Conservation (phyloP, 2,113 vertebrate genomes). For the Pedionomus torquatus region DNA sequence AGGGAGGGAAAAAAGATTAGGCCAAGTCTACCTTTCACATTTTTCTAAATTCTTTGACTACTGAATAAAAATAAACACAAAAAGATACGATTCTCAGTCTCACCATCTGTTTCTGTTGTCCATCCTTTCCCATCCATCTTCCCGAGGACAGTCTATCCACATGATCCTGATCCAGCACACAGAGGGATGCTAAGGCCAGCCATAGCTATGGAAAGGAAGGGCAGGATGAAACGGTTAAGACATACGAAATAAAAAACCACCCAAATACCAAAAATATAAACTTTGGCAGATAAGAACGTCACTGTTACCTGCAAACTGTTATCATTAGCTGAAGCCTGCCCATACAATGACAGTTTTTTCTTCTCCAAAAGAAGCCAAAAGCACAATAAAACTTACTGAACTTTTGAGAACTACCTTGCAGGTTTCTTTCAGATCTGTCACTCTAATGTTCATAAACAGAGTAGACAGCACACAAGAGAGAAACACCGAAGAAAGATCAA, state of each 20-base stretch:
- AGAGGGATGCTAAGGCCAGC: constrained; percentile 95
- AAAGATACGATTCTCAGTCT: background rate
- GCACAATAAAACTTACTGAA: background rate
- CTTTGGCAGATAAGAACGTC: background rate
- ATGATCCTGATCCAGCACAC: constrained; percentile 97
- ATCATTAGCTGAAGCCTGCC: background rate
- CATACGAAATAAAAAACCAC: background rate
- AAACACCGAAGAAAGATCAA: background rate
- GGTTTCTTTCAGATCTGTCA: background rate
- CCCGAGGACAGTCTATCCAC: constrained; percentile 96
- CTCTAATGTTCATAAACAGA: background rate
- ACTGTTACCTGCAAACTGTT: background rate
- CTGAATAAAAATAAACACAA: background rate
- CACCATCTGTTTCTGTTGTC: constrained; percentile 99
- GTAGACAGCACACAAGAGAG: background rate
- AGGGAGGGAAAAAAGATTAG: background rate
- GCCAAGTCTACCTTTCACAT: background rate
- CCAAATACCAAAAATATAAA: background rate
- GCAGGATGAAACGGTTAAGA: background rate
- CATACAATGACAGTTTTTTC: background rate
- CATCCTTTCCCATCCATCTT: constrained; percentile 99
- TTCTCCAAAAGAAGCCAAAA: background rate
- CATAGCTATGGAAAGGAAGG: constrained; percentile 82
- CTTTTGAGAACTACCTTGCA: background rate
- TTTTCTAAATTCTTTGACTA: background rate